A percentile compares a stretch with the other conserved stretches of the same genome.
These are phyloP conservation scores for Bradypodion ventrale DNA, from an alignment of 2,797 vertebrate species.

Conservation along the genomic window DNA sequence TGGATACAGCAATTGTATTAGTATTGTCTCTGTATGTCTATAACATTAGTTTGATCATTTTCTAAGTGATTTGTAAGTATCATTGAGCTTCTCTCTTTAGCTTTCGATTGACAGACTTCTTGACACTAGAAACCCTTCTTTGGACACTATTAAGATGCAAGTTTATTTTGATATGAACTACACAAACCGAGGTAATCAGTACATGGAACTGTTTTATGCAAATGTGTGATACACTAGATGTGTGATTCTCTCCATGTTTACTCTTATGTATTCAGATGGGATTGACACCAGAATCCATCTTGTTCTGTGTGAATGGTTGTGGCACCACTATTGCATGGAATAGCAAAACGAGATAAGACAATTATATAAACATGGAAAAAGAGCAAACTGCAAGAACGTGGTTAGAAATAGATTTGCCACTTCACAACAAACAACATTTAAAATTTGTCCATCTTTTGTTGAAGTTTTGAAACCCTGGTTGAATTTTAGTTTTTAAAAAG, in stretches of 20 bases:
- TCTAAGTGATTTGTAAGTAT: constrained; percentile 22
- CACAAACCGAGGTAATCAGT: constrained; percentile 80
- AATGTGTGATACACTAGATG: neutral
- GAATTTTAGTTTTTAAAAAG: neutral
- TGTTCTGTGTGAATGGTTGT: neutral
- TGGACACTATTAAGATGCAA: constrained; percentile 96
- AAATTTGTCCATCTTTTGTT: neutral
- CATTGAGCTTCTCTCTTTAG: constrained; percentile 72
- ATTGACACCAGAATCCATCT: neutral
- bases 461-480: constrained; percentile 7
- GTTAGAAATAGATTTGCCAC: neutral
- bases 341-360: constrained; percentile 41
- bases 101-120: constrained; percentile 83
- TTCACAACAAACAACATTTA: neutral
- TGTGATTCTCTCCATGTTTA: neutral
- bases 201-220: constrained; percentile 3
- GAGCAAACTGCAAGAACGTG: neutral
- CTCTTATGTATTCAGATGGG: neutral
- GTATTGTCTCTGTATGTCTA: neutral
- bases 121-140: constrained; percentile 82
- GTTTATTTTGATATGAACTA: constrained; percentile 91
- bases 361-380: neutral
- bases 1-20: neutral
- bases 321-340: neutral
- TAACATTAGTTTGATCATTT: constrained; percentile 23